Conservation (phyloP, 2,113 vertebrate genomes). For the Periophthalmodon schlosseri region DNA sequence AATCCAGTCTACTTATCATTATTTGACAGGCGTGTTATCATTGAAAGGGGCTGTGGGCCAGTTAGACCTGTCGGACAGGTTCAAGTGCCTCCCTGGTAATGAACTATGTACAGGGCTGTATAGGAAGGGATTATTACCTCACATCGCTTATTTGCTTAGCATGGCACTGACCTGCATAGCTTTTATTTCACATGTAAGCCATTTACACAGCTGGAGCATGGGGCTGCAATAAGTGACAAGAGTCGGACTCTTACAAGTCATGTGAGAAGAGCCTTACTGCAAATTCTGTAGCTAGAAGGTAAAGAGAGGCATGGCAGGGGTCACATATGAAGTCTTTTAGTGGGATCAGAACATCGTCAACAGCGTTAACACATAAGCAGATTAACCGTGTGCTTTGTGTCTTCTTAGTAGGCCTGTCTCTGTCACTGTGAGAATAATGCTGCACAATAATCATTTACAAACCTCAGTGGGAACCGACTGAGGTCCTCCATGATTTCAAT, state of each 20-base stretch:
- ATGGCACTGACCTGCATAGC: constrained; percentile 37
- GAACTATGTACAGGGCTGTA: constrained; percentile 43
- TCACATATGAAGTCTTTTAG: neutral
- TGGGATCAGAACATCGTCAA: neutral
- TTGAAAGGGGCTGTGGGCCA: constrained; percentile 23
- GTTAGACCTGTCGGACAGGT: constrained; percentile 34
- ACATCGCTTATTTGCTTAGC: constrained; percentile 54
- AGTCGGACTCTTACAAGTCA: constrained; percentile 18
- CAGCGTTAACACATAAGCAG: neutral
- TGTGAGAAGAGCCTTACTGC: constrained; percentile 24
- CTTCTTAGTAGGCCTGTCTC: neutral
- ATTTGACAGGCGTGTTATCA: constrained; percentile 65
- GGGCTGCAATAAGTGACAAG: constrained; percentile 2
- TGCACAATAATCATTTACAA: neutral
- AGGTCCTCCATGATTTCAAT: constrained; percentile 14
- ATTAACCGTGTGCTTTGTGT: neutral
- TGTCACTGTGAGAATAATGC: neutral
- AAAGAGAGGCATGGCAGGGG: too few relatives aligned
- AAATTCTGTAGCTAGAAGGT: neutral
- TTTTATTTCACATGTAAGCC: constrained; percentile 39
- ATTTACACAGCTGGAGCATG: constrained; percentile 49
- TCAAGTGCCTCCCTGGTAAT: constrained; percentile 51
- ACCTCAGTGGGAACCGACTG: neutral
- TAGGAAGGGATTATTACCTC: constrained; percentile 36
- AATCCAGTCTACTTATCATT: constrained; percentile 43